These are phyloP conservation scores for Clostera curtula DNA, from an alignment of 2,888 invertebrate species.

Conservation along the genomic window DNA sequence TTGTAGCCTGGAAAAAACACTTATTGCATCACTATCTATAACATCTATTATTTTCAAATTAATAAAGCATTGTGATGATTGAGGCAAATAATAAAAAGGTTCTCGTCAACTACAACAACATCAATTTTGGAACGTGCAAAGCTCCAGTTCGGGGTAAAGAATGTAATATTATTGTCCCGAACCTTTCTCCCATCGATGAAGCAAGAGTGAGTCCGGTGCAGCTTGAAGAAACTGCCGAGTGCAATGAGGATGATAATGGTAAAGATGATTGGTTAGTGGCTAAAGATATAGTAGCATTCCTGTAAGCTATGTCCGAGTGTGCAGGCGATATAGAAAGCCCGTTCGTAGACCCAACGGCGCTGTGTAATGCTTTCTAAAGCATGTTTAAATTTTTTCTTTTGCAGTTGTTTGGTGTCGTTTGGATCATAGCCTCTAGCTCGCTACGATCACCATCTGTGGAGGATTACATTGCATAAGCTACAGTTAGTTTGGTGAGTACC, in stretches of 20 bases:
- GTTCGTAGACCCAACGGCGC: slow-evolving; percentile 56
- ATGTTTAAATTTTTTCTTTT: slow-evolving; percentile 76
- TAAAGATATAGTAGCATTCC: slow-evolving; percentile 57
- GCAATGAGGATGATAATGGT: slow-evolving; percentile 48
- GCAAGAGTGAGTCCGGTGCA: slow-evolving; percentile 61
- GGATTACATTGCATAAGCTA: slow-evolving; percentile 72
- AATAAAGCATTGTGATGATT: slow-evolving; percentile 10
- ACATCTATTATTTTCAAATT: slow-evolving; percentile 7
- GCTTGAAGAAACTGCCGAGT: slow-evolving; percentile 60
- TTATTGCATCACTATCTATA: slow-evolving; percentile 21
- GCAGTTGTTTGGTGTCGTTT: slow-evolving; percentile 76
- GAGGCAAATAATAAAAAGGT: slow-evolving; percentile 8
- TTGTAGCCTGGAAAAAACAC: slow-evolving; percentile 59
- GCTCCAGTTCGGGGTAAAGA: slow-evolving; percentile 23
- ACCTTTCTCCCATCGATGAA: slow-evolving; percentile 61
- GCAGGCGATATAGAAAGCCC: slow-evolving; percentile 70
- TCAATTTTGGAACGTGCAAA: slow-evolving; percentile 20
- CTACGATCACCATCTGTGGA: slow-evolving; percentile 77
- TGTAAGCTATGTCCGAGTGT: slow-evolving; percentile 68
- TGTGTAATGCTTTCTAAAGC: slow-evolving; percentile 69
- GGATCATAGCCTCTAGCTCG: slow-evolving; percentile 75
- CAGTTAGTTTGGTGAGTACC: slow-evolving; percentile 50
- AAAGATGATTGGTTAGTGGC: slow-evolving; percentile 46
- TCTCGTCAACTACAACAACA: slow-evolving; percentile 19
- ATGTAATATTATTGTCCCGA: slow-evolving; percentile 36